Evolutionary conservation across 2,113 vertebrate genomes (phyloP), one percentile per base, ranked within the genome.

Genomic region (Cephalopholis sonnerati): DNA sequence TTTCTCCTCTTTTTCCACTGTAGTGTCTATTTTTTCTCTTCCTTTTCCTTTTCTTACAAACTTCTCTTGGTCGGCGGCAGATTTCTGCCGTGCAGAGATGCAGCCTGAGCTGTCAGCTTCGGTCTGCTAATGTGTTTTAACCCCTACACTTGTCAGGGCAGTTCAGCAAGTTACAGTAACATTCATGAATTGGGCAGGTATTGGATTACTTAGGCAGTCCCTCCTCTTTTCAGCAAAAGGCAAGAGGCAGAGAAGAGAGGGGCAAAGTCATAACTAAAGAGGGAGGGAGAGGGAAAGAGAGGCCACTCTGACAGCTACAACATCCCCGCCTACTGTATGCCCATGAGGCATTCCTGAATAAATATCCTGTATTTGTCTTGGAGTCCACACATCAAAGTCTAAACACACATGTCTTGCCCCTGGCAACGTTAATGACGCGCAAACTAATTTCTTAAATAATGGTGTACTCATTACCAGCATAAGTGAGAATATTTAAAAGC

Each of bases 141-240:
- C 85, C 87, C 77, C 68, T 22, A 81, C 93, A 94, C 96, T 95
- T 89, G 94, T 82, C 94, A 91, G 95, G 95, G 96, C 96, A 96
- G 96, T 95, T 95, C 84, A 94, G 93, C 94, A 88, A 95, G 96
- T 95, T 91, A 94, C 91, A 91, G 93, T 89, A 93, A 95, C 87
- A 93, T 94, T 96, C 84, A 92, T 96, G 95, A 95, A 93, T 93
- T 79, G 89, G 88, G 91, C 96, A 97, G 97, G 97, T 97, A 95
- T 98, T 96, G 95, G 91, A 95, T 98, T 97, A 97, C 97, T 87
- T 63, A 83, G 92, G 87, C 79, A 36, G 94, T 93, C 91, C 96
- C 95, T 96, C 96, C 96, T 94, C 85, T 91, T 93, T 92, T 62
- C 93, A 87, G 92, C 64, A 72, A 89, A 92, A 91, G 74, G 76